Percentiles rank a stretch among this genome's conserved stretches.
Evolutionary conservation across 2,113 vertebrate genomes (phyloP).

Genomic region (Myanophis thanlyinensis): DNA sequence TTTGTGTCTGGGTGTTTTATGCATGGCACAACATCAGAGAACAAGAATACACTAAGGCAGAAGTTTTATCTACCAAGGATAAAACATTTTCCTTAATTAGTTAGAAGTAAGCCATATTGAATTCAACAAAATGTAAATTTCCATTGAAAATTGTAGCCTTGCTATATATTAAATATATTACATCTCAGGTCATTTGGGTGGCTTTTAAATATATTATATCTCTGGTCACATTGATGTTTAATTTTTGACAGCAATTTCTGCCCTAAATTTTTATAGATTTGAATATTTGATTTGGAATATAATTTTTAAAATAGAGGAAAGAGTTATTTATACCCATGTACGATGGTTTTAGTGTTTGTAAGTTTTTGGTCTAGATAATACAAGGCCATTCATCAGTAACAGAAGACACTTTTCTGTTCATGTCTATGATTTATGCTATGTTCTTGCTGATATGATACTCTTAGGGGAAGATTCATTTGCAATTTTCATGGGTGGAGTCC

Average conservation of each 20-base stretch:
- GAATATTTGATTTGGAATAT: not conserved
- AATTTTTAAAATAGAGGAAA: not conserved
- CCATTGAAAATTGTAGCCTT: not conserved
- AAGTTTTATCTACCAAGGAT: not conserved
- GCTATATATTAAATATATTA: not conserved
- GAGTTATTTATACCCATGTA: rapidly evolving
- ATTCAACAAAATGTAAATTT: not conserved
- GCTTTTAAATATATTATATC: not conserved
- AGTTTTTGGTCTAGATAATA: not conserved
- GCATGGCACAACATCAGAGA: not conserved
- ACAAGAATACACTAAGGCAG: not conserved
- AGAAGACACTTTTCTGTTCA: not conserved
- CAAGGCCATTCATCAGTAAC: not conserved
- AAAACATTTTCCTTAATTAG: not conserved
- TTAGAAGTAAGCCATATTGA: not conserved
- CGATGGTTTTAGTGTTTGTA: not conserved
- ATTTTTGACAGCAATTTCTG: not conserved
- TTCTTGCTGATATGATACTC: not conserved
- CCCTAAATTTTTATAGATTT: not conserved
- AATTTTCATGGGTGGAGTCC: conserved; percentile 3
- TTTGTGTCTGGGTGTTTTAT: not conserved
- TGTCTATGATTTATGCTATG: not conserved
- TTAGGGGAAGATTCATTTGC: not conserved
- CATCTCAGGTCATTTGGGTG: not conserved
- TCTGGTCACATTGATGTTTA: not conserved